Evolutionary conservation across 1,140 invertebrate genomes (phyloP).

Genomic region (Oryctes rhinoceros): DNA sequence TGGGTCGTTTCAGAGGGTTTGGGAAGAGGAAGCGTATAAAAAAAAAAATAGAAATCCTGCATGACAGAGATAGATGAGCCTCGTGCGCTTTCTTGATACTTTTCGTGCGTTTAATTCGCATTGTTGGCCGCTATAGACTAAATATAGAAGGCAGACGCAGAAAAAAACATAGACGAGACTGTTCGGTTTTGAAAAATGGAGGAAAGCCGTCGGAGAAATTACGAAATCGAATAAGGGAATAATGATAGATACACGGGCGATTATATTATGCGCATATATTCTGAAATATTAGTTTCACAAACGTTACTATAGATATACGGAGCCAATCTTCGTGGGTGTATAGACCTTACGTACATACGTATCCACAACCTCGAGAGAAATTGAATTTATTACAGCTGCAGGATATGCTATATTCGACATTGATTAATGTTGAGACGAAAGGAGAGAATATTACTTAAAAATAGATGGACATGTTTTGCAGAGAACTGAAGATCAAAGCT

Average conservation of each 20-base stretch:
- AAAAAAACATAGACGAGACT: too few species aligned
- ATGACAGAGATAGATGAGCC: too few species aligned
- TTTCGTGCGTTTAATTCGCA: too few species aligned
- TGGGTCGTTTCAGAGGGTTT: too few species aligned
- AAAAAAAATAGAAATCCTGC: too few species aligned
- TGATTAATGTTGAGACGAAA: neutral
- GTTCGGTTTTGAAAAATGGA: neutral
- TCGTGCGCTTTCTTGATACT: too few species aligned
- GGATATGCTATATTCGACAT: neutral
- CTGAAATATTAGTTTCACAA: neutral
- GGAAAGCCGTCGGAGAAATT: neutral
- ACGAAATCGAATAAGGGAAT: conserved; percentile 5
- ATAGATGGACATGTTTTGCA: neutral
- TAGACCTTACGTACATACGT: neutral
- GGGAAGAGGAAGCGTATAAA: too few species aligned
- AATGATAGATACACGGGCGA: conserved; percentile 3
- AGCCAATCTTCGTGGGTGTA: neutral
- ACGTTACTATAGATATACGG: neutral
- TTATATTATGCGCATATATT: neutral
- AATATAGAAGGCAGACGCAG: too few species aligned
- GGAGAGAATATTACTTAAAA: conserved; percentile 3
- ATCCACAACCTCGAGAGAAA: neutral
- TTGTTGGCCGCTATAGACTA: too few species aligned
- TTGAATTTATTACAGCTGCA: conserved; percentile 7
- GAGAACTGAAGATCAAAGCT: too few species aligned